Base-by-base conservation (phyloP, 2,797 vertebrate species). In the Cichlasoma orientale region DNA sequence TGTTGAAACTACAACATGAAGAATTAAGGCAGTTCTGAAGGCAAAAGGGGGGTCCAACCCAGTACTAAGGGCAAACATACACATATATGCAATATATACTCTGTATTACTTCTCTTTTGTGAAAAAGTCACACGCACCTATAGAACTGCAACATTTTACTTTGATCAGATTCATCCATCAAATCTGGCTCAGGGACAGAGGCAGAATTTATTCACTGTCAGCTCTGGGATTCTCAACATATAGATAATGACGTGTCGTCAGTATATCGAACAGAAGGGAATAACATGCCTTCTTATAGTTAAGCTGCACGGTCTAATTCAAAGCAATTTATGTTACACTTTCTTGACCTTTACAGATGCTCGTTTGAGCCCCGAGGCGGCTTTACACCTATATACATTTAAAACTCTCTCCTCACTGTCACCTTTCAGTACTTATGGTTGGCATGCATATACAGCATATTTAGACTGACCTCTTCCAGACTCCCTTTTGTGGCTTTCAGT, bases 341-440 rank as follows among this genome's bases (percentile, higher is more conserved):
- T 76, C 0, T 21, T 78, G 80, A 86, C 79, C 63, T 90, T 85
- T 86, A 80, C 27, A 23, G n/a, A 47, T 69, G 50, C 55, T 5
- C 4, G n/a, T 72, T 72, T n/a, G 19, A 25, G 31, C 38, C 78
- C 9, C 4, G 38, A 53, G 76, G 75, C 10, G 1, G 71, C 14
- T 72, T 83, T 79, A 81, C 5, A 80, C 55, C 38, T 80, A 27
- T 66, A 47, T 44, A 72, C 2, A 72, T 82, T 12, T 47, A 9
- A 12, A 13, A 71, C 31, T 8, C 19, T 61, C 52, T 75, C 54
- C 29, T 74, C 68, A 31, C 23, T 72, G 21, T 82, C 57, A 76
- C 44, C 44, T 68, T 31, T 68, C 44, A 68, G 44, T 68, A 50
- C 63, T 10, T 29, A 50, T 25, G 18, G 12, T 25, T n/a, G 63